phyloP scores from a whole-genome alignment of 2,113 vertebrate species.

The Mustela nigripes region DNA sequence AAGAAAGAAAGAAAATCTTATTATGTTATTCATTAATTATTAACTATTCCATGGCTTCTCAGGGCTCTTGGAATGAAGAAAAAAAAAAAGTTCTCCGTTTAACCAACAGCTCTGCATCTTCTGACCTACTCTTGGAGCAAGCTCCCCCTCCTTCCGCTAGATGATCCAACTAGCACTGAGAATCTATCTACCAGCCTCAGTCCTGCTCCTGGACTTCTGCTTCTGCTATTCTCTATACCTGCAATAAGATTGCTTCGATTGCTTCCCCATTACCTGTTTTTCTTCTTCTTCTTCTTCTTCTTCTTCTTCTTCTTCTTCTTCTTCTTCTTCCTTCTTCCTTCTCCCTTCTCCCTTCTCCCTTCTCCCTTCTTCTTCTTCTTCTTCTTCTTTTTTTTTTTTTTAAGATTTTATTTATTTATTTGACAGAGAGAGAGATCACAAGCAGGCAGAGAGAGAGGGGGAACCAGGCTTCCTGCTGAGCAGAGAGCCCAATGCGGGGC shows the following conservation, averaged over 20 bases:
- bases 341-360: no score
- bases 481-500: no score
- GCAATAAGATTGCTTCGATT: no score
- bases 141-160: rapidly evolving
- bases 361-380: no score
- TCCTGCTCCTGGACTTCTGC: background rate
- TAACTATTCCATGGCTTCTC: background rate
- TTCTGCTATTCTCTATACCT: background rate
- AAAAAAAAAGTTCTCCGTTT: background rate
- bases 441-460: no score
- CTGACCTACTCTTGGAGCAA: no score
- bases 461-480: no score
- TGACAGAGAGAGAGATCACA: no score
- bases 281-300: background rate
- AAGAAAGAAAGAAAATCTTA: background rate
- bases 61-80: background rate
- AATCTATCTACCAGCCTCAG: background rate
- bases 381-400: no score
- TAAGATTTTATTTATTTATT: no score
- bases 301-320: background rate
- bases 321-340: rapidly evolving
- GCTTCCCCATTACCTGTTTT: background rate
- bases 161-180: background rate
- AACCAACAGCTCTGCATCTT: background rate
- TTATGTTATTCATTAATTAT: background rate